Evolutionary conservation across 2,888 invertebrate genomes (phyloP).

Genomic region (Synanthedon formicaeformis): DNA sequence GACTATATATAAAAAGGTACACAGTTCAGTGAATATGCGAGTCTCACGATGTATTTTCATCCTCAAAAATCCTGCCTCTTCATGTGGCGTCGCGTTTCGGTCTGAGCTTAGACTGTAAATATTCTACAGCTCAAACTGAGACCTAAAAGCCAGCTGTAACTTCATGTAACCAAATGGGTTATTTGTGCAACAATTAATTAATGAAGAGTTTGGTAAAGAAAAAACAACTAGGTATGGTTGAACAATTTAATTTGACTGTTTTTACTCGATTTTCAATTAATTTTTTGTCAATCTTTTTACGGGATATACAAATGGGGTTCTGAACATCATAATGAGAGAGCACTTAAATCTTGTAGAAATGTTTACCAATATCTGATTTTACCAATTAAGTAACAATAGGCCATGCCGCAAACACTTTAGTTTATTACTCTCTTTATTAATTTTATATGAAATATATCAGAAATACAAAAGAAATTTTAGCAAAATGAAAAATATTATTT

Average conservation of each 20-base stretch:
- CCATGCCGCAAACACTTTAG: slow-evolving; percentile 9
- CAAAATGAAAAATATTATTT: not conserved
- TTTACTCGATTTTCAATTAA: slow-evolving; percentile 17
- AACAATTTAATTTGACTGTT: slow-evolving; percentile 63
- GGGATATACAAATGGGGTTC: slow-evolving; percentile 1
- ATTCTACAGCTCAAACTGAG: no score
- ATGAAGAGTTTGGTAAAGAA: slow-evolving; percentile 16
- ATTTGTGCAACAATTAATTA: no score
- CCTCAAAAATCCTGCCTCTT: no score
- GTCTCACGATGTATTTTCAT: no score
- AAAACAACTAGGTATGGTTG: slow-evolving; percentile 24
- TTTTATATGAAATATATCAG: slow-evolving; percentile 13
- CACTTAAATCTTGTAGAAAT: slow-evolving; percentile 14
- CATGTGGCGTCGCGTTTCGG: no score
- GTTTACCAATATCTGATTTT: not conserved
- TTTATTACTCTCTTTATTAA: slow-evolving; percentile 6
- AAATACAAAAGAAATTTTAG: not conserved
- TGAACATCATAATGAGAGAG: slow-evolving; percentile 1
- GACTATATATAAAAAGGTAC: no score
- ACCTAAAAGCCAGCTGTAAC: no score
- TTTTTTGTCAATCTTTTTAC: slow-evolving; percentile 1
- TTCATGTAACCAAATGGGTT: no score
- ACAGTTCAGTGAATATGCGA: no score
- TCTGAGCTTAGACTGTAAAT: no score
- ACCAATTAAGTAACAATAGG: slow-evolving; percentile 2